Evolutionary conservation across 1,140 invertebrate genomes (phyloP).

Genomic region (Drosophila punjabiensis): DNA sequence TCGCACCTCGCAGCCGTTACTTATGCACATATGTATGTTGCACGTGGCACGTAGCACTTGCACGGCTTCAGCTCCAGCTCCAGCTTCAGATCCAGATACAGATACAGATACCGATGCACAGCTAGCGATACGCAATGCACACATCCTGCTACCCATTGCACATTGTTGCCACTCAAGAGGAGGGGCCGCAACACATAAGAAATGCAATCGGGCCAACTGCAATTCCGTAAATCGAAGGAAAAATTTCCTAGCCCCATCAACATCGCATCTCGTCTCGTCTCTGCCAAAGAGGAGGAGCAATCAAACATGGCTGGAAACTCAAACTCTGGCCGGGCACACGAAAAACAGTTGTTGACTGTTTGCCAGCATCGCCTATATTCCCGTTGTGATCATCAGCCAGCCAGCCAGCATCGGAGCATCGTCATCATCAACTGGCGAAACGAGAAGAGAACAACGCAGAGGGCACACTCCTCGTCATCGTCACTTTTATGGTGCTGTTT

Average conservation of each 20-base stretch:
- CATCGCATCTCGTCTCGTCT: constrained; percentile 24
- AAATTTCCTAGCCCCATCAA: constrained; percentile 56
- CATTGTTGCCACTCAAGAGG: constrained; percentile 39
- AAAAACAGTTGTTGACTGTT: constrained; percentile 58
- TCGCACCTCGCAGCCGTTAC: constrained; percentile 46
- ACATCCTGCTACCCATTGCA: constrained; percentile 41
- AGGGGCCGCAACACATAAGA: constrained; percentile 36
- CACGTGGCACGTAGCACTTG: constrained; percentile 31
- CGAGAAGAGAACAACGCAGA: neutral
- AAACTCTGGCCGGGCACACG: constrained; percentile 14
- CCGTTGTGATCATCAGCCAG: constrained; percentile 19
- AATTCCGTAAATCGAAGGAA: constrained; percentile 69
- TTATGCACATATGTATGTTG: constrained; percentile 51
- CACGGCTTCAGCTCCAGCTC: neutral
- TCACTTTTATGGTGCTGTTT: constrained; percentile 53
- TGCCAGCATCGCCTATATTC: constrained; percentile 41
- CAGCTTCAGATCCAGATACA: neutral
- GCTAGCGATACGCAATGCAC: constrained; percentile 33
- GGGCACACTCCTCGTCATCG: constrained; percentile 32
- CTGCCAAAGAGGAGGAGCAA: constrained; percentile 47
- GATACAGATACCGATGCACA: constrained; percentile 21
- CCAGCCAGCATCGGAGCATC: constrained; percentile 12
- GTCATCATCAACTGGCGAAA: constrained; percentile 17
- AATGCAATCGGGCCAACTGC: constrained; percentile 71
- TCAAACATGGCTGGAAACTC: constrained; percentile 52